Evolutionary conservation across 2,888 invertebrate genomes (phyloP).

Genomic region (Tubulanus polymorphus): DNA sequence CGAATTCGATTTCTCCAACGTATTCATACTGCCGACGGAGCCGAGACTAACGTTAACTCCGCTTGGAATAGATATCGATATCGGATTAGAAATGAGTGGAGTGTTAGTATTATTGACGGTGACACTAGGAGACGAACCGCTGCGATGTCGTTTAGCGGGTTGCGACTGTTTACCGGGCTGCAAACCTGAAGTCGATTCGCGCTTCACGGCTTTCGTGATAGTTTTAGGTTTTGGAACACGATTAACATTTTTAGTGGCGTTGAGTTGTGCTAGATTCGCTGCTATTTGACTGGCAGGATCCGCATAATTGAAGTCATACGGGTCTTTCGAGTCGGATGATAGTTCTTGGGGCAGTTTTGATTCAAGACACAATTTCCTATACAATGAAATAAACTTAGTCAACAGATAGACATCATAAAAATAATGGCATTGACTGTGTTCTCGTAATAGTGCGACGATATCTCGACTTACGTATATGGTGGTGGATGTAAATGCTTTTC

Average conservation of each 20-base stretch:
- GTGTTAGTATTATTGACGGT: neutral
- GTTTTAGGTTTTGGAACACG: neutral
- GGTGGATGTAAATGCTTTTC: conserved; percentile 45
- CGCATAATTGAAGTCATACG: conserved; percentile 42
- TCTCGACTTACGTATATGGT: conserved; percentile 45
- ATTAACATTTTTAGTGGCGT: neutral
- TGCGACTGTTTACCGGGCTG: neutral
- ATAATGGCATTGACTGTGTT: neutral
- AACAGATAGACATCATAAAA: too few species aligned
- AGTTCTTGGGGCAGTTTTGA: conserved; percentile 43
- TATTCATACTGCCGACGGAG: conserved; percentile 28
- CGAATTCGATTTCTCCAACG: conserved; percentile 24
- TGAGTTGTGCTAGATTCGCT: too few species aligned
- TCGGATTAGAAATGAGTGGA: neutral
- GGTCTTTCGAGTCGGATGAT: conserved; percentile 36
- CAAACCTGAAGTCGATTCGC: neutral
- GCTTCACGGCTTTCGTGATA: neutral
- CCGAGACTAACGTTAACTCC: conserved; percentile 24
- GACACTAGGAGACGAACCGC: conserved; percentile 13
- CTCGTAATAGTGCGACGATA: too few species aligned
- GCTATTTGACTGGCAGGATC: conserved; percentile 20
- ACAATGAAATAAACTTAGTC: too few species aligned
- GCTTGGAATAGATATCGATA: conserved; percentile 2
- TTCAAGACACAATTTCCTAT: conserved; percentile 48
- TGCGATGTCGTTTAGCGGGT: conserved; percentile 30